Base-by-base conservation (phyloP, 2,113 vertebrate species). In the Burhinus oedicnemus region DNA sequence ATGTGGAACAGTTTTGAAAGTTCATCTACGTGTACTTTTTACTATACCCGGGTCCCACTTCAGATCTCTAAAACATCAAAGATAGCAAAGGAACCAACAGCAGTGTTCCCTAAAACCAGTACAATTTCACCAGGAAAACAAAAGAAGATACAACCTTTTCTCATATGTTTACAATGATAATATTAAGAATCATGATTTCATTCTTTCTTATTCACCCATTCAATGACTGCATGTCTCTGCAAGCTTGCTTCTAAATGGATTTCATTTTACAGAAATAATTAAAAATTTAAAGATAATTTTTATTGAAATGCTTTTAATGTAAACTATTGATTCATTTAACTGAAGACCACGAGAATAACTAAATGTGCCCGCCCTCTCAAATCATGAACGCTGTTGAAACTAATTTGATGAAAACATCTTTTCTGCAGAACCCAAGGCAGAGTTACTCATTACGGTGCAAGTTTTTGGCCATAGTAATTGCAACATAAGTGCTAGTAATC, bases 351-450 rank as follows among this genome's bases (percentile, higher is more conserved):
- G 22, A 74, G 71, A 38, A 34, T 20, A 70, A 7, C 22, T 62
- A 40, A 64, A 58, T 34, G 9, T 29, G 4, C 18, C 25, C 0
- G 1, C 8, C 22, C 29, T 51, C 8, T 1, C 32, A 64, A 26
- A 74, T 9, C 32, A 44, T 16, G 8, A 71, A 47, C 9, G 14
- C 12, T 90, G 82, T 72, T 72, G 38, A 71, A 77, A 38, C 3
- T 40, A 29, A 32, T 19, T 68, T 47, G 40, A 72, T 30, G 22
- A 72, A 78, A 78, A 61, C 22, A 38, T 19, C 40, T 51, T 74
- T 57, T n/a, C 23, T n/a, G 23, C 17, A 66, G 34, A 77, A 72
- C 26, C 12, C 36, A 34, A 75, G 47, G 22, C 5, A 18, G 11
- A 57, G 49, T 52, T 82, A 30, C 13, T 58, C 16, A 51, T 51